Percentiles rank a stretch among this genome's conserved stretches.
These are phyloP conservation scores for Urosaurus nigricauda DNA, from an alignment of 2,797 vertebrate genomes.

Conservation along the genomic window DNA sequence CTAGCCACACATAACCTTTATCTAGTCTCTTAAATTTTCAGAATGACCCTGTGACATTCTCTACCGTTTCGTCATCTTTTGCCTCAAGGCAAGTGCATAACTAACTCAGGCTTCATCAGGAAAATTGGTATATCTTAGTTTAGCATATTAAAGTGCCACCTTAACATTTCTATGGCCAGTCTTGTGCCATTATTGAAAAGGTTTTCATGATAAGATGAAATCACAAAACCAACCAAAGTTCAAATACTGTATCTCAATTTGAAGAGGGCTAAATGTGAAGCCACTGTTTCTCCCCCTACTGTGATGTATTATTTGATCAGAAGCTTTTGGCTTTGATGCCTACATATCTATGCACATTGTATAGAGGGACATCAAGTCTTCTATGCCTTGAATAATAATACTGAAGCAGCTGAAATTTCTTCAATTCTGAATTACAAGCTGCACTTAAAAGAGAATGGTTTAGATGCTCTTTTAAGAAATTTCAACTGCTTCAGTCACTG, in stretches of 20 bases:
- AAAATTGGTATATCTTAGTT: constrained; percentile 19
- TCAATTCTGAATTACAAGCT: background rate
- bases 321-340: background rate
- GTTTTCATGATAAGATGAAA: constrained; percentile 1
- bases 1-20: constrained; percentile 18
- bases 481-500: no score
- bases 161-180: background rate
- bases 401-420: background rate
- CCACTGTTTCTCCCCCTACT: background rate
- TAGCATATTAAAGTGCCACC: background rate
- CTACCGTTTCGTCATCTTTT: constrained; percentile 17
- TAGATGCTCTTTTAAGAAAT: no score
- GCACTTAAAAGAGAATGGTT: background rate
- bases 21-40: constrained; percentile 4
- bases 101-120: background rate
- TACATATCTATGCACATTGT: background rate
- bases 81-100: background rate
- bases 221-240: background rate
- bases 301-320: background rate
- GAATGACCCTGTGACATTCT: background rate
- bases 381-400: background rate
- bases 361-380: background rate
- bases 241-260: background rate
- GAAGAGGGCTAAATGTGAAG: background rate
- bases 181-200: background rate